Conservation (phyloP, 2,797 vertebrate genomes). For the Sylvia borin region DNA sequence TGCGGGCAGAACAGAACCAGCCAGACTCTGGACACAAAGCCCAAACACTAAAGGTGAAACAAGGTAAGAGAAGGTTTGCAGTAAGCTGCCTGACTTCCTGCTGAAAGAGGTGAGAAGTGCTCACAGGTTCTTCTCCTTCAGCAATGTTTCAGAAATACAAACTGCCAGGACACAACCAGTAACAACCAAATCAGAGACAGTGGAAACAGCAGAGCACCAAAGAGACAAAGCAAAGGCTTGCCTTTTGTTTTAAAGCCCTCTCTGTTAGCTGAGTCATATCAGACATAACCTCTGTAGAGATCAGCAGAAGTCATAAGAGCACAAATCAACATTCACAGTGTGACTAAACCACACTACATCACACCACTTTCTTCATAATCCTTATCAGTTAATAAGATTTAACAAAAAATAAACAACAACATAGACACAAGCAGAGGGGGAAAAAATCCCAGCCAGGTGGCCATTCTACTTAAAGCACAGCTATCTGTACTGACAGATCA, state of each 20-base stretch:
- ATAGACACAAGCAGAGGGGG: not conserved
- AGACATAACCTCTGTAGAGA: not conserved
- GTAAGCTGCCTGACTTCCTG: not conserved
- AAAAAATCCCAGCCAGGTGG: not conserved
- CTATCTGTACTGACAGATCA: not conserved
- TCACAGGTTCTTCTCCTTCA: not conserved
- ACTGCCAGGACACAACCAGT: not conserved
- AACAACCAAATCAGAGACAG: not conserved
- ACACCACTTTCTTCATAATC: not conserved
- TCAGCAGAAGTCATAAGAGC: not conserved
- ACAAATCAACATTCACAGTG: not conserved
- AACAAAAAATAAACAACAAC: not conserved
- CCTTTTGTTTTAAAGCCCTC: not conserved
- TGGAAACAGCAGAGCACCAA: not conserved
- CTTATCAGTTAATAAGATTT: not conserved
- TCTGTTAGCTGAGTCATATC: slow-evolving; percentile 22
- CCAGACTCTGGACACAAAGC: not conserved
- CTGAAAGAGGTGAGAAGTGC: not conserved
- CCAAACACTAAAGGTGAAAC: not conserved
- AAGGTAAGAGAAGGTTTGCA: not conserved
- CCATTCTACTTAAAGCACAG: not conserved
- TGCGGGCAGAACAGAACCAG: not conserved
- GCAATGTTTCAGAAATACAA: not conserved
- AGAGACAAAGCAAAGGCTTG: not conserved
- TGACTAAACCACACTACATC: not conserved